Percentiles rank a stretch among this genome's conserved stretches.
These are phyloP conservation scores for Nezara viridula DNA, from an alignment of 2,888 invertebrate species.

Conservation along the genomic window DNA sequence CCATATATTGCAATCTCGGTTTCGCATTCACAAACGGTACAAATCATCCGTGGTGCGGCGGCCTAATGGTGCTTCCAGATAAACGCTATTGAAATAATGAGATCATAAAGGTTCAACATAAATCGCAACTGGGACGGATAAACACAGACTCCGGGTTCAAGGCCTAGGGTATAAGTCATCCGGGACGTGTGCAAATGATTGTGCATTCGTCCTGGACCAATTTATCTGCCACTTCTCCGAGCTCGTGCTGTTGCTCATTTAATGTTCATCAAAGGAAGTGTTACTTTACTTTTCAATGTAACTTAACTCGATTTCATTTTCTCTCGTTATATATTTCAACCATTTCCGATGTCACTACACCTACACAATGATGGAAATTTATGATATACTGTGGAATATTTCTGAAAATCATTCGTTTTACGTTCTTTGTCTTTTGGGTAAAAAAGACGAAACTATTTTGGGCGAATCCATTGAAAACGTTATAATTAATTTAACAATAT, in stretches of 20 bases:
- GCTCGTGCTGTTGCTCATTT: neutral
- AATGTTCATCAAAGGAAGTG: neutral
- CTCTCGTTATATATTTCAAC: no score
- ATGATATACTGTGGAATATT: no score
- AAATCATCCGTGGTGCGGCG: slow-evolving; percentile 6
- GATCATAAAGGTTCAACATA: slow-evolving; percentile 48
- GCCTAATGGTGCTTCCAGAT: neutral
- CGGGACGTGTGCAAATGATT: slow-evolving; percentile 35
- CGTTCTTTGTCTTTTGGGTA: no score
- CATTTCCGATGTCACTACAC: no score
- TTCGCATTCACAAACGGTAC: slow-evolving; percentile 1
- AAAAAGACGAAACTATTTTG: no score
- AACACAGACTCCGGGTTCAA: slow-evolving; percentile 41
- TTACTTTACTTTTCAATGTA: neutral
- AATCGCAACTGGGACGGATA: slow-evolving; percentile 16
- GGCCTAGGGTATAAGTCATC: slow-evolving; percentile 34
- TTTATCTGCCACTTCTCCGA: neutral
- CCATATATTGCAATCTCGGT: slow-evolving; percentile 44
- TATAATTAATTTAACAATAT: no score
- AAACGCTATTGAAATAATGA: slow-evolving; percentile 43
- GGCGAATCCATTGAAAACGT: no score
- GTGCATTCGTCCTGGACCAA: slow-evolving; percentile 27
- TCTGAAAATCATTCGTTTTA: no score
- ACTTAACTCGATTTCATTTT: neutral
- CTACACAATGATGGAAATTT: no score